Evolutionary conservation across 2,113 vertebrate genomes (phyloP).

Genomic region (Phyllopteryx taeniolatus): DNA sequence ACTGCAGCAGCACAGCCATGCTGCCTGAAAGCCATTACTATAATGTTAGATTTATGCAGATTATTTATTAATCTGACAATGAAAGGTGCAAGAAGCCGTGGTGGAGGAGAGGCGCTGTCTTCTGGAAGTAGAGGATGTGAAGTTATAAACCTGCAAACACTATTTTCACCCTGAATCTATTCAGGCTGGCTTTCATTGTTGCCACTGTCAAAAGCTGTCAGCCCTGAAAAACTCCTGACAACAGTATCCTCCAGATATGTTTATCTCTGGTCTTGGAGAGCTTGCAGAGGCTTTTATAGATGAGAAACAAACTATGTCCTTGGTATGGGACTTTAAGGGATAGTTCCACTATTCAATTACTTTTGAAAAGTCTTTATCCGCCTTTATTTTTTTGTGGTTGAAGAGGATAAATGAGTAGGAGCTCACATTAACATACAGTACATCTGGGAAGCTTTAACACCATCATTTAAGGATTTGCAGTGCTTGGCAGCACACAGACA

Average conservation of each 20-base stretch:
- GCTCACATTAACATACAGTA: slow-evolving; percentile 4
- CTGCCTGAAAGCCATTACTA: slow-evolving; percentile 73
- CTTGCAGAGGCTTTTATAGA: slow-evolving; percentile 47
- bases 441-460: slow-evolving; percentile 31
- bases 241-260: slow-evolving; percentile 51
- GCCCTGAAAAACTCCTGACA: slow-evolving; percentile 51
- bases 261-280: slow-evolving; percentile 41
- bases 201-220: slow-evolving; percentile 61
- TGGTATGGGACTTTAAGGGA: slow-evolving; percentile 39
- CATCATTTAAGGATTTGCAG: slow-evolving; percentile 36
- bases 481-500: slow-evolving; percentile 31
- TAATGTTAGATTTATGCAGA: slow-evolving; percentile 69
- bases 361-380: slow-evolving; percentile 22
- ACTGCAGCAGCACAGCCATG: slow-evolving; percentile 38
- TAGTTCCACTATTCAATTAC: slow-evolving; percentile 25
- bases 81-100: slow-evolving; percentile 68
- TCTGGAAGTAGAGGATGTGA: slow-evolving; percentile 39
- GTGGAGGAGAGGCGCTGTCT: slow-evolving; percentile 44
- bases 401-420: slow-evolving; percentile 4
- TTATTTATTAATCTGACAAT: slow-evolving; percentile 75
- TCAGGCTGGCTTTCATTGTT: slow-evolving; percentile 55
- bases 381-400: slow-evolving; percentile 7
- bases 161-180: slow-evolving; percentile 55
- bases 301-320: slow-evolving; percentile 54
- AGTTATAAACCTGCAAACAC: slow-evolving; percentile 52